Percentiles rank a stretch among this genome's conserved stretches.
phyloP scores from a whole-genome alignment of 2,797 vertebrate species.

The Pachyuromys duprasi region DNA sequence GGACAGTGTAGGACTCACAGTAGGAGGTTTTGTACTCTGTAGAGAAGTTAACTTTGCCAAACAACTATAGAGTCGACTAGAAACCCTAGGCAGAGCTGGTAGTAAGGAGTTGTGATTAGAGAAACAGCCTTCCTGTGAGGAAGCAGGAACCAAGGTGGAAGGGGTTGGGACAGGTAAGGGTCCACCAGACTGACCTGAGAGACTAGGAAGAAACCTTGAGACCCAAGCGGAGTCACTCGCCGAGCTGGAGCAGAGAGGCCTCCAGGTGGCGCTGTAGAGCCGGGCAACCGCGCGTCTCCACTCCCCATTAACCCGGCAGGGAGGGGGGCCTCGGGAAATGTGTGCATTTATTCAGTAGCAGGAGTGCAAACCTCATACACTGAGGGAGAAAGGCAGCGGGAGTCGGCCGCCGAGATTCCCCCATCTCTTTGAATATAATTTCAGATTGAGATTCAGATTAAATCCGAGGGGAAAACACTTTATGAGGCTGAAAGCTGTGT shows the following conservation, averaged over 20 bases:
- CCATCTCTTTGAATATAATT: constrained; percentile 91
- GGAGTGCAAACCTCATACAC: constrained; percentile 92
- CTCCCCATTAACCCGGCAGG: constrained; percentile 82
- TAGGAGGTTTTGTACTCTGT: neutral
- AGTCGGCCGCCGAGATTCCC: constrained; percentile 79
- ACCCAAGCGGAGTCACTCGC: neutral
- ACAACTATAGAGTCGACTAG: neutral
- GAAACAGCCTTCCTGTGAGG: neutral
- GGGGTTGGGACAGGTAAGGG: neutral
- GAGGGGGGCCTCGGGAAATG: constrained; percentile 90
- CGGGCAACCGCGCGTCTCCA: constrained; percentile 72
- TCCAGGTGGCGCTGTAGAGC: constrained; percentile 90
- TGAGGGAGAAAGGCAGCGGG: constrained; percentile 90
- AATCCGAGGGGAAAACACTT: constrained; percentile 91
- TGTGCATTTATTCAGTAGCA: constrained; percentile 93
- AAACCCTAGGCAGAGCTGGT: neutral
- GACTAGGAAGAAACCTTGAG: neutral
- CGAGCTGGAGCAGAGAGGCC: constrained; percentile 60
- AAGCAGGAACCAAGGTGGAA: constrained; percentile 1
- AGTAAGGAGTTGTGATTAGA: neutral
- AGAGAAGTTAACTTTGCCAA: constrained; percentile 50
- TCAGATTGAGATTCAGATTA: constrained; percentile 90
- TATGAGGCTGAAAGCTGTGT: constrained; percentile 87
- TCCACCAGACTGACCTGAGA: neutral
- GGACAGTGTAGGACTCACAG: neutral